phyloP scores from a whole-genome alignment of 2,797 vertebrate genomes.

The Sebastes umbrosus region DNA sequence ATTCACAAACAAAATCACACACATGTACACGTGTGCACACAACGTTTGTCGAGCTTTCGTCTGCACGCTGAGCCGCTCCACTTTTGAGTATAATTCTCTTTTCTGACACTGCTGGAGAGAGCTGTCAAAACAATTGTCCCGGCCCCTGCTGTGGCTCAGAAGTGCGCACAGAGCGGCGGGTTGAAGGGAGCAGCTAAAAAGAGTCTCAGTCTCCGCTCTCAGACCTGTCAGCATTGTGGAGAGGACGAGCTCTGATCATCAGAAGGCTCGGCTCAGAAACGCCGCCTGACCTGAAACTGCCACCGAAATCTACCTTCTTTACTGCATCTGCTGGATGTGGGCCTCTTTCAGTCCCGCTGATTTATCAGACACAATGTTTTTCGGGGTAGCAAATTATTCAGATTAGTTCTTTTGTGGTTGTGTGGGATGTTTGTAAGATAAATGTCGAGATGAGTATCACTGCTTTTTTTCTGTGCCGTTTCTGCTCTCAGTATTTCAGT shows the following conservation, averaged over 20 bases:
- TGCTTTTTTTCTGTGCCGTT: not conserved
- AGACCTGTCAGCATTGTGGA: constrained; percentile 65
- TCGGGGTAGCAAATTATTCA: not conserved
- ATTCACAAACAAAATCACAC: not conserved
- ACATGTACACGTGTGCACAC: not conserved
- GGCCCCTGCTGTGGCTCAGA: constrained; percentile 73
- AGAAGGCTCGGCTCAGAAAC: constrained; percentile 52
- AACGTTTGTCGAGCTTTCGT: constrained; percentile 30
- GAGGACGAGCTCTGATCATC: constrained; percentile 65
- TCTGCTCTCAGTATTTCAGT: not conserved
- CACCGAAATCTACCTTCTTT: constrained; percentile 42
- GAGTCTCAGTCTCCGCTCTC: constrained; percentile 59
- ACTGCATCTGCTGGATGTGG: constrained; percentile 7
- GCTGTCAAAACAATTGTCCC: constrained; percentile 82
- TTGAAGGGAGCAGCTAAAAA: constrained; percentile 70
- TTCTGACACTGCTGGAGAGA: constrained; percentile 72
- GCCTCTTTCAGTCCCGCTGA: not conserved
- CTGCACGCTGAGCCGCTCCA: constrained; percentile 48
- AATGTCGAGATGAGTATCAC: not conserved
- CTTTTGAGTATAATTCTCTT: constrained; percentile 70
- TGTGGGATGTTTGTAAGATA: constrained; percentile 1
- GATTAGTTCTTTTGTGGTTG: not conserved
- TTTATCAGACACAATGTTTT: constrained; percentile 44
- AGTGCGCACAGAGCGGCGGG: constrained; percentile 60
- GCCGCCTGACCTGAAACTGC: constrained; percentile 70